phyloP scores from a whole-genome alignment of 2,888 invertebrate genomes.

The Mongoloraphidia duomilia region DNA sequence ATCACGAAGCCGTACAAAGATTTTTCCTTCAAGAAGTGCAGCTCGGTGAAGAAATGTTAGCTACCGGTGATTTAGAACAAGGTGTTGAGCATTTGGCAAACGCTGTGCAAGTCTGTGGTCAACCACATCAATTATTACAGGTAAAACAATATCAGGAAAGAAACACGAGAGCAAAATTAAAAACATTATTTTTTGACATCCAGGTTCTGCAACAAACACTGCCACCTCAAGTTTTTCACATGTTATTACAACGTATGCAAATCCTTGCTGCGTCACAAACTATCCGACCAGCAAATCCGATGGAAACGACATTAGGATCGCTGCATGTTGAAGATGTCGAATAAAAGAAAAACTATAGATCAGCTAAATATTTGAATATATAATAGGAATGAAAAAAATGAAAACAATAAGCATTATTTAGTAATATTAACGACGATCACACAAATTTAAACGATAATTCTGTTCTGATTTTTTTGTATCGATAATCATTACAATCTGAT shows the following conservation, averaged over 20 bases:
- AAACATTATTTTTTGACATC: neutral
- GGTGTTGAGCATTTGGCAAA: conserved; percentile 94
- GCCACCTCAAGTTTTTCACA: conserved; percentile 86
- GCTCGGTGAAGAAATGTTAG: conserved; percentile 80
- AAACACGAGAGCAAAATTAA: neutral
- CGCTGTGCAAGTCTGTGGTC: conserved; percentile 95
- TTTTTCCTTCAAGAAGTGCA: conserved; percentile 64
- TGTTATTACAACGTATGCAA: conserved; percentile 71
- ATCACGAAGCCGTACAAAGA: conserved; percentile 88
- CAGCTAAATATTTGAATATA: too few species aligned
- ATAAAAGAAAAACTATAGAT: conserved; percentile 14
- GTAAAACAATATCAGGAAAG: conserved; percentile 21
- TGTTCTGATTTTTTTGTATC: too few species aligned
- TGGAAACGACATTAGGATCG: conserved; percentile 15
- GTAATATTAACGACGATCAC: too few species aligned
- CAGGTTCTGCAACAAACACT: conserved; percentile 85
- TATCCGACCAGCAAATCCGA: conserved; percentile 23
- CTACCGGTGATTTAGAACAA: conserved; percentile 72
- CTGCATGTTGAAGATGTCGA: conserved; percentile 30
- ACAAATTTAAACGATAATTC: too few species aligned
- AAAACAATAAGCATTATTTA: too few species aligned
- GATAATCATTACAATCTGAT: too few species aligned
- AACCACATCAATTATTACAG: conserved; percentile 77
- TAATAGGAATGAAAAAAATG: too few species aligned
- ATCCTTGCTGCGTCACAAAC: conserved; percentile 31